Percentiles rank a stretch among this genome's conserved stretches.
Conservation (phyloP, 2,113 vertebrate species). For the Baryphthengus martii region DNA sequence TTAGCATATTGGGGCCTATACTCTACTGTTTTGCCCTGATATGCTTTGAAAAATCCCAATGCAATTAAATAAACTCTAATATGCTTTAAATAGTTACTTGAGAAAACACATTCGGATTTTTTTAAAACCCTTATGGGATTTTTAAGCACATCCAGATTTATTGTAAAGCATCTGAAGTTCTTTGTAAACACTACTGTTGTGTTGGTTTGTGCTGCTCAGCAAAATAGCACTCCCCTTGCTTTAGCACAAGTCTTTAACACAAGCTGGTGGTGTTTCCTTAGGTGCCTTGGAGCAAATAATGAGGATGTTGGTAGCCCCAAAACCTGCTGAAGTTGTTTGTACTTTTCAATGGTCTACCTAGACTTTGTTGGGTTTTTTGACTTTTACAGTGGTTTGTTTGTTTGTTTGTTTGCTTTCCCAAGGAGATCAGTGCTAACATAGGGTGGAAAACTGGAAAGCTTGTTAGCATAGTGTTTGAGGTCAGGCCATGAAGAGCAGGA, state of each 20-base stretch:
- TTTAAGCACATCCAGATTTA: constrained; percentile 76
- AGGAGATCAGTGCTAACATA: not conserved
- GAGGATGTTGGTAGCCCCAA: not conserved
- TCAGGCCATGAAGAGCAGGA: not conserved
- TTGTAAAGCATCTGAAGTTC: constrained; percentile 66
- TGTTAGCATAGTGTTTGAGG: not conserved
- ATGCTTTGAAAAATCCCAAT: constrained; percentile 80
- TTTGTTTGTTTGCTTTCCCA: not conserved
- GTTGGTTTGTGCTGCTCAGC: constrained; percentile 18
- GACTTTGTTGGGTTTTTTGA: not conserved
- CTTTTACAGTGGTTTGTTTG: not conserved
- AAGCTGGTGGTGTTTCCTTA: not conserved
- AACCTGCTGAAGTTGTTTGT: not conserved
- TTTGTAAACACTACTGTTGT: constrained; percentile 41
- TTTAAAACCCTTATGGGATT: constrained; percentile 66
- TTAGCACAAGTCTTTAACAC: not conserved
- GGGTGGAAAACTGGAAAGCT: not conserved
- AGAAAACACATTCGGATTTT: constrained; percentile 74
- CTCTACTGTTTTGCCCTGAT: constrained; percentile 78
- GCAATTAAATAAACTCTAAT: constrained; percentile 80
- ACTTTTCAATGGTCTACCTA: not conserved
- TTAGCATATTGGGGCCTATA: constrained; percentile 80
- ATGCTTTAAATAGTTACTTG: constrained; percentile 81
- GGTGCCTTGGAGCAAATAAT: not conserved
- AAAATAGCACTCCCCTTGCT: not conserved